Conservation (phyloP, 2,888 invertebrate genomes). For the Syrista parreyssii region DNA sequence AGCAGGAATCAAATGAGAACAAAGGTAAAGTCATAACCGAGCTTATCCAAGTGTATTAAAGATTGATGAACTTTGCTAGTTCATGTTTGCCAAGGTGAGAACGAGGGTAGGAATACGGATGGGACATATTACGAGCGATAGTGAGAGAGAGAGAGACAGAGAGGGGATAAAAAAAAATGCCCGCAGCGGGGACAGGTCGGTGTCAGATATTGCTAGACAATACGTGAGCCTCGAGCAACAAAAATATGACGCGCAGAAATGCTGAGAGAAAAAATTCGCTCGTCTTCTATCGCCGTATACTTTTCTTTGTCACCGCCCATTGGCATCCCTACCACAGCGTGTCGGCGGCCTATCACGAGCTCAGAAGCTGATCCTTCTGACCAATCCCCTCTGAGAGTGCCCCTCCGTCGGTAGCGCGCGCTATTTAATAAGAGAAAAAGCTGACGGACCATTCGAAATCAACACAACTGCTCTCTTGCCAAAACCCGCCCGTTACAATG, state of each 20-base stretch:
- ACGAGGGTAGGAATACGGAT: constrained; percentile 2
- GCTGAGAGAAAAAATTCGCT: too few relatives aligned
- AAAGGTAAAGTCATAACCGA: too few relatives aligned
- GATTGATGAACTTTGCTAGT: too few relatives aligned
- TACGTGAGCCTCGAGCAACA: constrained; percentile 50
- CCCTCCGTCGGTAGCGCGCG: not conserved
- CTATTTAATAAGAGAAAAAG: constrained; percentile 7
- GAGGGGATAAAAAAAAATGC: constrained; percentile 18
- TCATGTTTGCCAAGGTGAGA: not conserved
- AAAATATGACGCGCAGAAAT: constrained; percentile 23
- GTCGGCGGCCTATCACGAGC: too few relatives aligned
- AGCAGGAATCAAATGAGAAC: too few relatives aligned
- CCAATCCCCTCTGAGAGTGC: too few relatives aligned
- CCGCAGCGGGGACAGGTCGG: too few relatives aligned
- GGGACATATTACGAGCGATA: not conserved
- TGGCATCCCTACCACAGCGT: too few relatives aligned
- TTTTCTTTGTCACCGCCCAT: too few relatives aligned
- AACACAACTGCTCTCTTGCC: constrained; percentile 41
- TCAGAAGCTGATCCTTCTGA: too few relatives aligned
- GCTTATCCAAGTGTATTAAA: too few relatives aligned
- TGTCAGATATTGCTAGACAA: constrained; percentile 38
- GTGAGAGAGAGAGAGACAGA: not conserved
- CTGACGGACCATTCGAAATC: constrained; percentile 34
- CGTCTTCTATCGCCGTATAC: too few relatives aligned
- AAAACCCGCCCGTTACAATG: constrained; percentile 35